phyloP scores from a whole-genome alignment of 2,888 invertebrate genomes.

The Punctoribates punctum region DNA sequence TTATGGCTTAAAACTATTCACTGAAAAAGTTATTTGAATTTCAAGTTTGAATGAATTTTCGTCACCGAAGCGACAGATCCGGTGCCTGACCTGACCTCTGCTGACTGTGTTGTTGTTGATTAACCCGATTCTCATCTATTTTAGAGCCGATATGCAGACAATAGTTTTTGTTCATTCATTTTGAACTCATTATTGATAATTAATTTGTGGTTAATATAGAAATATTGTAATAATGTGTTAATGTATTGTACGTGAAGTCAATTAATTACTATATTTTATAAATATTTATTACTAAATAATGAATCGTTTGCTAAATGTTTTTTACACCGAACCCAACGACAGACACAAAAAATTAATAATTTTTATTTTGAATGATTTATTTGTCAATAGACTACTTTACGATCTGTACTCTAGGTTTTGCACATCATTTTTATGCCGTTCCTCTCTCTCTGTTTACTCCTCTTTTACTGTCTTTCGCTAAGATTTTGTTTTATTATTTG shows the following conservation, averaged over 20 bases:
- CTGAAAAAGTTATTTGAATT: neutral
- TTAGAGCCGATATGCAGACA: neutral
- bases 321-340: neutral
- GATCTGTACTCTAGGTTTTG: neutral
- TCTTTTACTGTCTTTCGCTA: neutral
- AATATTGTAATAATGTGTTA: conserved; percentile 18
- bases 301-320: conserved; percentile 5
- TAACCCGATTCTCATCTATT: conserved; percentile 20
- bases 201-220: conserved; percentile 23
- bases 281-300: conserved; percentile 24
- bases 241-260: conserved; percentile 24
- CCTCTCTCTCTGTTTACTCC: neutral
- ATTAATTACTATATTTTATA: conserved; percentile 7
- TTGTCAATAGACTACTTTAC: neutral
- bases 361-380: conserved; percentile 11
- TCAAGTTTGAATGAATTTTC: neutral
- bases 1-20: no score
- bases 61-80: neutral
- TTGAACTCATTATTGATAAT: conserved; percentile 24
- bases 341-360: neutral
- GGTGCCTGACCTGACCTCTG: neutral
- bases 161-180: conserved; percentile 9
- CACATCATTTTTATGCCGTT: neutral
- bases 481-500: neutral
- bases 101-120: neutral